Percentiles rank a stretch among this genome's conserved stretches.
These are phyloP conservation scores for Naja naja DNA, from an alignment of 2,113 vertebrate species.

Conservation along the genomic window DNA sequence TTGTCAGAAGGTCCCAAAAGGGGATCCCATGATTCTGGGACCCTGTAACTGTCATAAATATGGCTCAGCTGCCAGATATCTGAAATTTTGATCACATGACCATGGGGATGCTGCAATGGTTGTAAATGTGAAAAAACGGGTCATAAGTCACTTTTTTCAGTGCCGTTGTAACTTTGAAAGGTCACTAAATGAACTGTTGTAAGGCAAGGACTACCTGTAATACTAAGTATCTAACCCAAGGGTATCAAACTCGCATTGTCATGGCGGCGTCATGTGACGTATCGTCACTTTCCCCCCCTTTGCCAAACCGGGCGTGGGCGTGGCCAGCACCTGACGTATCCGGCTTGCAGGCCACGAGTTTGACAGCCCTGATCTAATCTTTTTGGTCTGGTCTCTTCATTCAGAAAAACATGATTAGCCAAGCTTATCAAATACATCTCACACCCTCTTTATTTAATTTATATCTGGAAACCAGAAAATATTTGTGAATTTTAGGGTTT, in stretches of 20 bases:
- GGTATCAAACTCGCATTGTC: no score
- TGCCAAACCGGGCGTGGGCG: no score
- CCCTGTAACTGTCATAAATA: not conserved
- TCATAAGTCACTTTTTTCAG: not conserved
- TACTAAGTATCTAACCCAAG: not conserved
- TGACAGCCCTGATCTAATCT: not conserved
- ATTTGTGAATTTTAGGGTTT: not conserved
- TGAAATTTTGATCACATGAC: not conserved
- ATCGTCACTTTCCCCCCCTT: no score
- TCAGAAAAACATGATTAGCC: not conserved
- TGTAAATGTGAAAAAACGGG: not conserved
- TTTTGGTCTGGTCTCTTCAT: not conserved
- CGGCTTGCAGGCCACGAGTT: no score
- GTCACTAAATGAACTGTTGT: not conserved
- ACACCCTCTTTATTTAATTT: not conserved
- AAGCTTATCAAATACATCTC: rapidly evolving
- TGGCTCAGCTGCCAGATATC: not conserved
- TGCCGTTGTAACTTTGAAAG: not conserved
- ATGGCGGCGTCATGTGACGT: no score
- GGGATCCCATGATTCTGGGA: not conserved
- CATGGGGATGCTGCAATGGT: not conserved
- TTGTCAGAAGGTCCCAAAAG: not conserved
- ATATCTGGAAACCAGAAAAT: not conserved
- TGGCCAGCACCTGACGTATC: no score
- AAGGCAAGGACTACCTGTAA: not conserved